Evolutionary conservation across 2,797 vertebrate species (phyloP).

Genomic region (Hemibagrus guttatus): DNA sequence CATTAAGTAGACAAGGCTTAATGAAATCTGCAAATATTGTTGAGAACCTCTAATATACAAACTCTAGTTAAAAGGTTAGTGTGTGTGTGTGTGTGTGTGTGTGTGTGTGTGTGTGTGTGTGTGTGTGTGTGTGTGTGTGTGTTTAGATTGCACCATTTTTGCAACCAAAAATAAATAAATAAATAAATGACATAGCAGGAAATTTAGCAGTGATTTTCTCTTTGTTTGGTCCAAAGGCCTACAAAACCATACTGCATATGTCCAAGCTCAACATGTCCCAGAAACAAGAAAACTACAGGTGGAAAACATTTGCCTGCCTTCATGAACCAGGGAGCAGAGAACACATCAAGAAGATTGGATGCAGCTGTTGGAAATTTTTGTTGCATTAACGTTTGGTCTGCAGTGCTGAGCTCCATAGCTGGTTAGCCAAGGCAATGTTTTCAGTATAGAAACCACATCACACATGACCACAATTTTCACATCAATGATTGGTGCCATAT

Average conservation of each 20-base stretch:
- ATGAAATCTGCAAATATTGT: slow-evolving; percentile 13
- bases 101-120: slow-evolving; percentile 7
- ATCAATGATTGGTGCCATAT: slow-evolving; percentile 19
- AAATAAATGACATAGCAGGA: neutral
- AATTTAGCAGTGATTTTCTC: neutral
- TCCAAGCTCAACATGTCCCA: slow-evolving; percentile 29
- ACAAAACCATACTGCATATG: slow-evolving; percentile 36
- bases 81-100: slow-evolving; percentile 18
- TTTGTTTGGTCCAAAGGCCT: slow-evolving; percentile 31
- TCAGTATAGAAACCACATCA: slow-evolving; percentile 52
- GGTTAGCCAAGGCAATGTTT: slow-evolving; percentile 40
- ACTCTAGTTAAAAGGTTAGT: neutral
- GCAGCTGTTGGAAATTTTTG: slow-evolving; percentile 53
- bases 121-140: no score
- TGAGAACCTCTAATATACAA: slow-evolving; percentile 5
- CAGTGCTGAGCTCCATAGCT: slow-evolving; percentile 34
- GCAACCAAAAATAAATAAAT: neutral
- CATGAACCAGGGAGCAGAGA: slow-evolving; percentile 39
- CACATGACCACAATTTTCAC: slow-evolving; percentile 22
- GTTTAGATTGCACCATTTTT: neutral
- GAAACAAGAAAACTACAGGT: slow-evolving; percentile 66
- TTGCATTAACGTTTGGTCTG: slow-evolving; percentile 48
- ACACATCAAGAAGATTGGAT: slow-evolving; percentile 49
- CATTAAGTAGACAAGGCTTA: slow-evolving; percentile 20
- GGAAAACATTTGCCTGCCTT: slow-evolving; percentile 67